phyloP scores from a whole-genome alignment of 1,140 invertebrate species.

The Drosophila suzukii region DNA sequence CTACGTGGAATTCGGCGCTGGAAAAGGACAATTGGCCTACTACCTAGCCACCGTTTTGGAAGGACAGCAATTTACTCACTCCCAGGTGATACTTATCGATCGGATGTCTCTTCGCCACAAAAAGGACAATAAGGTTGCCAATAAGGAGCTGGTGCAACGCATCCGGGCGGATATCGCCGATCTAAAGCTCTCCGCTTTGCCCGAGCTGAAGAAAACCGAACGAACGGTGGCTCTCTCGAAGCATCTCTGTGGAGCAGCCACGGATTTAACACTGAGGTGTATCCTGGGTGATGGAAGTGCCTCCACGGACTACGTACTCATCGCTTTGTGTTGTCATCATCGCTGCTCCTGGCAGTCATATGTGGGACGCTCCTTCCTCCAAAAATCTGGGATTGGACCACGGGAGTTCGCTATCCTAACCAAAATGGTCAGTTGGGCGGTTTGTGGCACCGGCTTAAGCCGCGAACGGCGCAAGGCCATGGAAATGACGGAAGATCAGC shows the following conservation, averaged over 20 bases:
- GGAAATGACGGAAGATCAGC: slow-evolving; percentile 71
- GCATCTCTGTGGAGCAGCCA: slow-evolving; percentile 94
- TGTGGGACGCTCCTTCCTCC: slow-evolving; percentile 87
- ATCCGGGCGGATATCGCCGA: slow-evolving; percentile 91
- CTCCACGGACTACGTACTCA: slow-evolving; percentile 87
- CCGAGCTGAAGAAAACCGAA: slow-evolving; percentile 84
- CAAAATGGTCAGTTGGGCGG: slow-evolving; percentile 93
- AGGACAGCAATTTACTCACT: slow-evolving; percentile 74
- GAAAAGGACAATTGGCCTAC: slow-evolving; percentile 92
- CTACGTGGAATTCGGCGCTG: slow-evolving; percentile 94
- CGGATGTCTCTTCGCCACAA: slow-evolving; percentile 92
- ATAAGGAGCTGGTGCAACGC: slow-evolving; percentile 86
- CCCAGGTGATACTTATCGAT: slow-evolving; percentile 90
- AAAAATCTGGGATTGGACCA: slow-evolving; percentile 86
- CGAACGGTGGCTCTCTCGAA: slow-evolving; percentile 91
- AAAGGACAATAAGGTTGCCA: slow-evolving; percentile 89
- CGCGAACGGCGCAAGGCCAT: slow-evolving; percentile 82
- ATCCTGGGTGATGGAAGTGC: slow-evolving; percentile 59
- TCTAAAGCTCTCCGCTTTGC: slow-evolving; percentile 87
- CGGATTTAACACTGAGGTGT: slow-evolving; percentile 91
- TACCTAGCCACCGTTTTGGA: slow-evolving; percentile 88
- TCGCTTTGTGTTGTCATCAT: slow-evolving; percentile 96
- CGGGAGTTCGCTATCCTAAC: slow-evolving; percentile 91
- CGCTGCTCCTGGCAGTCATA: slow-evolving; percentile 90
- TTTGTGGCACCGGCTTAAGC: slow-evolving; percentile 88